Percentiles rank a stretch among this genome's conserved stretches.
Evolutionary conservation across 1,140 invertebrate genomes (phyloP).

Genomic region (Polyergus mexicanus): DNA sequence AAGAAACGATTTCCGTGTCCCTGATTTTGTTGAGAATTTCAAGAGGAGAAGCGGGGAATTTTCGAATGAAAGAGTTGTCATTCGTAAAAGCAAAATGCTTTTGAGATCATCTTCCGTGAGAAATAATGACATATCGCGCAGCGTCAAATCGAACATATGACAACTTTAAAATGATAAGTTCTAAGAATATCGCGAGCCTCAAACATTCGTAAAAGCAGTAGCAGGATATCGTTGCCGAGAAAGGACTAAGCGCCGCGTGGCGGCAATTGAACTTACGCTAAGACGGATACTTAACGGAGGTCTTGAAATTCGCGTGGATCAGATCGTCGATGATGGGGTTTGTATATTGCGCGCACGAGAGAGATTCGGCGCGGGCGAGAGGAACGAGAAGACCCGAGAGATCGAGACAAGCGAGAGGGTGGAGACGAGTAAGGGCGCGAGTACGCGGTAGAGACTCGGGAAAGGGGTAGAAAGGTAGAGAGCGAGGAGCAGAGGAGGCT

Average conservation of each 20-base stretch:
- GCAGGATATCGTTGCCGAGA: background rate
- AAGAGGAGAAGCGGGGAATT: slow-evolving; percentile 32
- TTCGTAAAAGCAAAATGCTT: background rate
- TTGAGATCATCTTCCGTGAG: background rate
- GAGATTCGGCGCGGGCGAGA: slow-evolving; percentile 1
- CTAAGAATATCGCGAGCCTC: background rate
- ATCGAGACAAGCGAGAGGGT: slow-evolving; percentile 27
- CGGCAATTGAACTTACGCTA: slow-evolving; percentile 39
- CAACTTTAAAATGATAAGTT: slow-evolving; percentile 1
- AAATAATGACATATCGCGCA: background rate
- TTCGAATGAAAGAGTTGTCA: slow-evolving; percentile 34
- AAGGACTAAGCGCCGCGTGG: slow-evolving; percentile 19
- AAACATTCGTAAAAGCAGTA: background rate
- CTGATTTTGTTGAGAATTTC: slow-evolving; percentile 48
- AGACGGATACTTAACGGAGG: slow-evolving; percentile 51
- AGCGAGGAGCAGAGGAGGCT: background rate
- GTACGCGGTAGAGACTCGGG: background rate
- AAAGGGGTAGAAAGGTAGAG: background rate
- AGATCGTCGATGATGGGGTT: slow-evolving; percentile 20
- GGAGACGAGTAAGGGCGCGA: slow-evolving; percentile 12
- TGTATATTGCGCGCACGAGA: slow-evolving; percentile 56
- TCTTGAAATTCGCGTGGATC: slow-evolving; percentile 41
- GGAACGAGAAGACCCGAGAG: slow-evolving; percentile 27
- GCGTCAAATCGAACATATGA: background rate
- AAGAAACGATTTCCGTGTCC: slow-evolving; percentile 47